Evolutionary conservation across 2,113 vertebrate species (phyloP), one percentile per base, ranked within the genome.

Genomic region (Calidris pugnax): DNA sequence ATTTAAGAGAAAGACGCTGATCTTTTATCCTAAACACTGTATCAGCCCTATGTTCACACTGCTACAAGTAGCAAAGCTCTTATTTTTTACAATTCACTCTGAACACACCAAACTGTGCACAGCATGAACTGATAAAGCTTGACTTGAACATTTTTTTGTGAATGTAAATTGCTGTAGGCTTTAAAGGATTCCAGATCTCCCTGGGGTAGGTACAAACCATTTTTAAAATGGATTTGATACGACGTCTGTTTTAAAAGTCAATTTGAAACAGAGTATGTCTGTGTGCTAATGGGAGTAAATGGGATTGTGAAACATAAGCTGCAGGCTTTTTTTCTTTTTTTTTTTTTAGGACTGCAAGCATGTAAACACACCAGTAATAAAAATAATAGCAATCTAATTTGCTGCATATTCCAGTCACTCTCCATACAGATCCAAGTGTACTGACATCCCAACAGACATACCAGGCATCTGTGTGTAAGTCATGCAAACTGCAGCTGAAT

Each of bases 101-200:
- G 93, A 93, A 50, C 47, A 48, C 35, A 48, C 45, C 75, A 74
- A 91, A 89, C 92, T 87, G 51, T 41, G 92, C 94, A 66, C 95
- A 96, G 90, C 47, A 7, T 88, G 91, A 95, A 79, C 50, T 92
- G 90, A 96, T 93, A 94, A 90, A 85, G 26, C 59, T 93, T 94
- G 93, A 81, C 87, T 95, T 63, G 85, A 91, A 75, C 66, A 48
- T 63, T 91, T 90, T 85, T 90, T 89, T 79, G 60, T 85, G 79
- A 90, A 96, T 94, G 90, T 86, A 96, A 97, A 94, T 95, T 92
- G 82, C 89, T 88, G 55, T 53, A 90, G 82, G 64, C 64, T 93
- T 91, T 95, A 96, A 96, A 95, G 72, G 87, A 95, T 95, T 95
- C 78, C 69, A 93, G 62, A 66, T 87, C 53, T 94, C 88, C 78